Percentiles rank a stretch among this genome's conserved stretches.
Evolutionary conservation across 2,113 vertebrate species (phyloP).

Genomic region (Oophaga pumilio): DNA sequence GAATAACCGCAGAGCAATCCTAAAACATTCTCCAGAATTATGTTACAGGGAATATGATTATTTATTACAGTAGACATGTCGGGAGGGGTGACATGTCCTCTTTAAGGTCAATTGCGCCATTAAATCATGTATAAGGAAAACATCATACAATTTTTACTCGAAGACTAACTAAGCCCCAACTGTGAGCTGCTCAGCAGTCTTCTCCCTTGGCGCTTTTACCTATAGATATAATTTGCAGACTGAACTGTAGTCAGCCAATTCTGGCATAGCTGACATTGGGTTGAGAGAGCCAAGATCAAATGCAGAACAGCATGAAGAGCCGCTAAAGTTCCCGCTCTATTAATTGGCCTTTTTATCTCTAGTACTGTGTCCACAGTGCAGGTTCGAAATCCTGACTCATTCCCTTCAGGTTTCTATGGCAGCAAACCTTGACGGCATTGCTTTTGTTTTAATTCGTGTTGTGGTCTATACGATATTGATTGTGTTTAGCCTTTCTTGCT

Average conservation of each 20-base stretch:
- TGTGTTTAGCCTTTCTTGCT: slow-evolving; percentile 68
- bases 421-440: slow-evolving; percentile 62
- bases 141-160: background rate
- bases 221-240: slow-evolving; percentile 15
- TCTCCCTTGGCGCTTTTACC: background rate
- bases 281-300: slow-evolving; percentile 3
- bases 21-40: too few relatives aligned
- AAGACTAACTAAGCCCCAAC: background rate
- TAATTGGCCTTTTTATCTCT: slow-evolving; percentile 60
- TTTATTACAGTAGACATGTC: too few relatives aligned
- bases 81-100: too few relatives aligned
- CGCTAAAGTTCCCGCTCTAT: slow-evolving; percentile 17
- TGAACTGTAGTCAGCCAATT: slow-evolving; percentile 17
- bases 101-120: background rate
- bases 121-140: slow-evolving; percentile 5
- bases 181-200: background rate
- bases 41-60: too few relatives aligned
- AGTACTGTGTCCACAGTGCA: slow-evolving; percentile 57
- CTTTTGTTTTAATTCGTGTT: slow-evolving; percentile 67
- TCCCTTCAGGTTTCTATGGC: slow-evolving; percentile 74
- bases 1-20: too few relatives aligned
- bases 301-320: slow-evolving; percentile 5
- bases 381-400: slow-evolving; percentile 60
- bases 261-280: background rate
- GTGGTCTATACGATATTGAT: slow-evolving; percentile 68